These are phyloP conservation scores for Conomelus anceps DNA, from an alignment of 2,888 invertebrate genomes.

Conservation along the genomic window DNA sequence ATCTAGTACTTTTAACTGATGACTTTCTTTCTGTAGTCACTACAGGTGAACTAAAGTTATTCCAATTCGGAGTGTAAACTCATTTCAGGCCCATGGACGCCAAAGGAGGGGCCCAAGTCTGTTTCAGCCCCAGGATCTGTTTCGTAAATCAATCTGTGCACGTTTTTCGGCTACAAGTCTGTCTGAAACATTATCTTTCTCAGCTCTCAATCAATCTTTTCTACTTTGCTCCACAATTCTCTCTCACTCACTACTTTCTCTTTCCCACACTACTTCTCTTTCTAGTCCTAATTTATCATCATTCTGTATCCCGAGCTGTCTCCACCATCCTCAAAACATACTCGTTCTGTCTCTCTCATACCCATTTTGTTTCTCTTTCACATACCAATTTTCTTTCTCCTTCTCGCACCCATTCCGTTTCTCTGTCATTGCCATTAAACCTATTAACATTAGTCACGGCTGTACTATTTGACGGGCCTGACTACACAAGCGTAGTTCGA, in stretches of 20 bases:
- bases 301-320: too few species aligned
- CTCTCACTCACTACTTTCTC: too few species aligned
- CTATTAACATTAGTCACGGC: not conserved
- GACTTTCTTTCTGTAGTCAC: too few species aligned
- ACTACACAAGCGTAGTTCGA: not conserved
- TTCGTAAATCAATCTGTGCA: not conserved
- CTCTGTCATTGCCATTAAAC: too few species aligned
- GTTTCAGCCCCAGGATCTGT: not conserved
- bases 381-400: not conserved
- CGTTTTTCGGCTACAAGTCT: not conserved
- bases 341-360: not conserved
- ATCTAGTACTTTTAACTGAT: too few species aligned
- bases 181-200: not conserved
- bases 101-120: not conserved
- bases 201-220: not conserved
- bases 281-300: too few species aligned
- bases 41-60: too few species aligned
- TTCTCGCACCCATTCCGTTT: not conserved
- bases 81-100: not conserved
- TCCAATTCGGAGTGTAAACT: too few species aligned
- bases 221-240: not conserved
- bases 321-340: too few species aligned
- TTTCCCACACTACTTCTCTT: not conserved
- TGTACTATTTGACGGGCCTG: not conserved
- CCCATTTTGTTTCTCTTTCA: not conserved